A percentile compares a stretch with the other conserved stretches of the same genome.
Evolutionary conservation across 2,797 vertebrate species (phyloP).

Genomic region (Pseudochirops cupreus): DNA sequence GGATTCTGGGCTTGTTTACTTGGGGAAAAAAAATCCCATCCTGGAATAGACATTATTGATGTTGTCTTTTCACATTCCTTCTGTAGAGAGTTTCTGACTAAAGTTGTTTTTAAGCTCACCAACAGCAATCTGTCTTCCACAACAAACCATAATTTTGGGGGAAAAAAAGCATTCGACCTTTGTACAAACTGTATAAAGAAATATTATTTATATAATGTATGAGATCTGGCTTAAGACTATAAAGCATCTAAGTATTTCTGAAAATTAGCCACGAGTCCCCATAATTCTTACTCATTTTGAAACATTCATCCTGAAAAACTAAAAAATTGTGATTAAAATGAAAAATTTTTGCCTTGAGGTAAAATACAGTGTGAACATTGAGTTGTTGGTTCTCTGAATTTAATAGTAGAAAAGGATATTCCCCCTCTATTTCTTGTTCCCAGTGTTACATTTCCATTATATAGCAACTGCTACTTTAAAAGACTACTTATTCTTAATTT

Average conservation of each 20-base stretch:
- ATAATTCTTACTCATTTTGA: neutral
- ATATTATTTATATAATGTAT: neutral
- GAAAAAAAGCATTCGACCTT: neutral
- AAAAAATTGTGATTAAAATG: slow-evolving; percentile 39
- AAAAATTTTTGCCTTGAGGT: slow-evolving; percentile 19
- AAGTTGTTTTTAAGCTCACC: neutral
- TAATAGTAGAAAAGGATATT: neutral
- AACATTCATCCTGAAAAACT: slow-evolving; percentile 30
- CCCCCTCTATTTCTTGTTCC: neutral
- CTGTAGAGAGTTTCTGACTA: neutral
- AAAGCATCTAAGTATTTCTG: slow-evolving; percentile 6
- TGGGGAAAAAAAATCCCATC: slow-evolving; percentile 2
- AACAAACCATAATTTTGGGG: neutral
- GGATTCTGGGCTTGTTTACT: slow-evolving; percentile 12
- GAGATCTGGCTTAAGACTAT: neutral
- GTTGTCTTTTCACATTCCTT: slow-evolving; percentile 24
- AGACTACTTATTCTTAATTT: slow-evolving; percentile 77
- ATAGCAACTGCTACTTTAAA: slow-evolving; percentile 69
- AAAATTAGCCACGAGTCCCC: slow-evolving; percentile 28
- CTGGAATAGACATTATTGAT: slow-evolving; percentile 5
- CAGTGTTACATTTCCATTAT: slow-evolving; percentile 58
- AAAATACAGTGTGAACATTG: fast-evolving
- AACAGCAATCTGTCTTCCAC: slow-evolving; percentile 16
- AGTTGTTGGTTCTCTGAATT: neutral
- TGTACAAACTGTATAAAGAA: slow-evolving; percentile 32